A percentile compares a stretch with the other conserved stretches of the same genome.
Conservation (phyloP, 2,888 invertebrate species). For the Dorcus hopei region DNA sequence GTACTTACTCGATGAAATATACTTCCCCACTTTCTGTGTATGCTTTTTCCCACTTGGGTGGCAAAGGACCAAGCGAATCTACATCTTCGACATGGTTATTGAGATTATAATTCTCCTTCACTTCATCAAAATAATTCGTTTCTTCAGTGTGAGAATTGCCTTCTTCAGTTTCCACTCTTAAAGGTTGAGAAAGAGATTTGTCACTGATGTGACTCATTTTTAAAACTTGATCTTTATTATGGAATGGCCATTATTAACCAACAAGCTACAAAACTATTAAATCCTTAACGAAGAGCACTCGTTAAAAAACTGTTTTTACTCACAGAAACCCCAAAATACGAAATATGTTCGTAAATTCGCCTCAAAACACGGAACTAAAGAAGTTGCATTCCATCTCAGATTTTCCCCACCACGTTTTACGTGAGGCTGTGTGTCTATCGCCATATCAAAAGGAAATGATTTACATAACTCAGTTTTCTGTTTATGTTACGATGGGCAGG, state of each 20-base stretch:
- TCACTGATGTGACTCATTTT: constrained; percentile 49
- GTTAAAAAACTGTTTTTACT: constrained; percentile 8
- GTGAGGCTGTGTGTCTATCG: not conserved
- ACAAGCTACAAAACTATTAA: not conserved
- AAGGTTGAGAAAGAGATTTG: constrained; percentile 46
- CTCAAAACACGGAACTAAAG: constrained; percentile 13
- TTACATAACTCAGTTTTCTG: not conserved
- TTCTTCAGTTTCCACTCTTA: constrained; percentile 47
- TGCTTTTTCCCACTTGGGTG: constrained; percentile 96
- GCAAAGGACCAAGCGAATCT: constrained; percentile 85
- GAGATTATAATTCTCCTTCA: constrained; percentile 41
- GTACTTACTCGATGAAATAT: constrained; percentile 91
- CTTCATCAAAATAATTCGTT: constrained; percentile 41
- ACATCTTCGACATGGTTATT: constrained; percentile 58
- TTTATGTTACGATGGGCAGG: not conserved
- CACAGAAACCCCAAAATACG: constrained; percentile 4
- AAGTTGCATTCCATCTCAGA: constrained; percentile 7
- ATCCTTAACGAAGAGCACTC: constrained; percentile 6
- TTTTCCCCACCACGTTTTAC: not conserved
- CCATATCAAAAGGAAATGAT: not conserved
- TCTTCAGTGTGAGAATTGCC: constrained; percentile 35
- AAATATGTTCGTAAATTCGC: constrained; percentile 3
- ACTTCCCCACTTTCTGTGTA: constrained; percentile 95
- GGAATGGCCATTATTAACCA: too few relatives aligned
- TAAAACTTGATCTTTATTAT: not conserved